A percentile compares a stretch with the other conserved stretches of the same genome.
phyloP scores from a whole-genome alignment of 2,113 vertebrate species.

The Canis aureus region DNA sequence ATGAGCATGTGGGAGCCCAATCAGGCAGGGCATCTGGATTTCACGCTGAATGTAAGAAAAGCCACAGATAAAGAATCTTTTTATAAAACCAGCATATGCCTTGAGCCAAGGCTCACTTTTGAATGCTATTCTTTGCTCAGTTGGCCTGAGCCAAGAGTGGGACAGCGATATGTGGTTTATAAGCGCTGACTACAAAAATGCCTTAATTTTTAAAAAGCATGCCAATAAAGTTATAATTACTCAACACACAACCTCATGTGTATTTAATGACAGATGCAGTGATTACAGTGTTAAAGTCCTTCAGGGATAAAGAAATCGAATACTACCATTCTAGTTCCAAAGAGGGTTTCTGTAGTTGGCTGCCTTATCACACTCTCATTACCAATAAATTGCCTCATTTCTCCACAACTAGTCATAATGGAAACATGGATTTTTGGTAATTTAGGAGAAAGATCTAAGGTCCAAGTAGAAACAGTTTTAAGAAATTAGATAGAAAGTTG shows the following conservation, averaged over 20 bases:
- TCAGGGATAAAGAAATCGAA: conserved; percentile 53
- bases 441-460: not conserved
- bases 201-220: conserved; percentile 64
- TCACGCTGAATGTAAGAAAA: not conserved
- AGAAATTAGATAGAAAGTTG: not conserved
- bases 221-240: conserved; percentile 76
- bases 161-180: not conserved
- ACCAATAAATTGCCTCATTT: not conserved
- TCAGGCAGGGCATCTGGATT: not conserved
- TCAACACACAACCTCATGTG: conserved; percentile 70
- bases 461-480: not conserved
- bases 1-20: not conserved
- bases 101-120: not conserved
- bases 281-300: conserved; percentile 71
- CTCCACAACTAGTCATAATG: not conserved
- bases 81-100: accelerated
- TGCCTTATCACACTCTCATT: not conserved
- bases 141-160: not conserved
- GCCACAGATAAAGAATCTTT: not conserved
- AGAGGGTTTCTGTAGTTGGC: conserved; percentile 7
- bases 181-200: not conserved
- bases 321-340: conserved; percentile 44
- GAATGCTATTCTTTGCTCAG: not conserved
- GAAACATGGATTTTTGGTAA: not conserved
- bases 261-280: conserved; percentile 71